Evolutionary conservation across 2,797 vertebrate genomes (phyloP).

Genomic region (Pseudochirops corinnae): DNA sequence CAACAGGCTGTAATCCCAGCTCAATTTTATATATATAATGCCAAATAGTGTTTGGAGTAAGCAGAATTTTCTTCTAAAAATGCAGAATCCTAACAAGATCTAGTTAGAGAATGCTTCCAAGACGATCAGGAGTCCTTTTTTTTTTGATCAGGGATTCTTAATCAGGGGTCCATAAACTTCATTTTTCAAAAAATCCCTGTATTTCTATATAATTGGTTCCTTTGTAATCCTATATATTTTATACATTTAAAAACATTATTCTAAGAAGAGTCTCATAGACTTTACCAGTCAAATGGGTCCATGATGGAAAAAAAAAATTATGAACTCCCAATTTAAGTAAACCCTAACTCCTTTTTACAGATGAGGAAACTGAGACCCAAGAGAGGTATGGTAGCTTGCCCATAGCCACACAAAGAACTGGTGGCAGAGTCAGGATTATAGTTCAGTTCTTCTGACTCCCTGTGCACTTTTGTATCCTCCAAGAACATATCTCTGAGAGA

Average conservation of each 20-base stretch:
- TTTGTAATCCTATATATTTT: background rate
- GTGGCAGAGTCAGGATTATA: background rate
- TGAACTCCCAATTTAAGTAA: background rate
- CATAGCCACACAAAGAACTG: background rate
- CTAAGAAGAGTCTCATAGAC: background rate
- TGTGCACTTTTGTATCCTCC: background rate
- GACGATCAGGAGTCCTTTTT: background rate
- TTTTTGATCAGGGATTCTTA: background rate
- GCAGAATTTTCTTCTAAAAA: slow-evolving; percentile 39
- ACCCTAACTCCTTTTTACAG: background rate
- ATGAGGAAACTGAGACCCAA: background rate
- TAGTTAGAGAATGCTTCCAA: background rate
- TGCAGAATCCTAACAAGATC: background rate
- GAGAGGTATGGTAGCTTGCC: background rate
- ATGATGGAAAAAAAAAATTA: background rate
- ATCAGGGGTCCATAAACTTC: background rate
- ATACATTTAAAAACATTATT: background rate
- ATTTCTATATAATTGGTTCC: background rate
- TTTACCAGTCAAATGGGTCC: background rate
- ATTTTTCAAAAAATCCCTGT: background rate
- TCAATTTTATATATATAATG: background rate
- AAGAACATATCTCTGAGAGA: background rate
- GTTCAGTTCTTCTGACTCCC: background rate
- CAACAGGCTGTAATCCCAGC: slow-evolving; percentile 44
- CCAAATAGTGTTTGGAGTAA: background rate